Percentiles rank a stretch among this genome's conserved stretches.
Conservation (phyloP, 1,140 invertebrate species). For the Nasonia giraulti region DNA sequence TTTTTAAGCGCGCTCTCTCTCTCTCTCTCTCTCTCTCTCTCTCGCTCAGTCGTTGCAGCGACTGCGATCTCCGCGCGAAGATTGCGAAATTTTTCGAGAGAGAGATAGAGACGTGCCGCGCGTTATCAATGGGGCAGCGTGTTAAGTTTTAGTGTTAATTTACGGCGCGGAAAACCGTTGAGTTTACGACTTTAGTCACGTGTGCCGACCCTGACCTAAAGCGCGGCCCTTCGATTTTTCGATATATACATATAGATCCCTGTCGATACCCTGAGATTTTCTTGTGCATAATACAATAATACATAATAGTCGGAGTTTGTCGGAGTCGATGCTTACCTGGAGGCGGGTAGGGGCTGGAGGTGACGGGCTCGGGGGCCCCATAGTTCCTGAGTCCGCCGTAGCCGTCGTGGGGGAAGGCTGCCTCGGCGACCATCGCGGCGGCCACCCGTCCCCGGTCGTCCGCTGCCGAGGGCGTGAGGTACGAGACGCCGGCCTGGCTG, state of each 20-base stretch:
- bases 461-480: constrained; percentile 78
- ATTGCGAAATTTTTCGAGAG: background rate
- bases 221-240: background rate
- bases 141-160: constrained; percentile 61
- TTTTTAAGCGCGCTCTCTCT: background rate
- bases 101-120: background rate
- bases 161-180: constrained; percentile 64
- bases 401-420: constrained; percentile 84
- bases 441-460: constrained; percentile 79
- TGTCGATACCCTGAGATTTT: too few species aligned
- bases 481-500: constrained; percentile 75
- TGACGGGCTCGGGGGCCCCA: constrained; percentile 81
- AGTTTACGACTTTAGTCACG: constrained; percentile 62
- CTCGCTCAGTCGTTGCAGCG: background rate
- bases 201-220: constrained; percentile 58
- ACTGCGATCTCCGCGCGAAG: background rate
- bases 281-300: too few species aligned
- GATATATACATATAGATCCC: background rate
- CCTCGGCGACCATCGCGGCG: constrained; percentile 79
- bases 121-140: background rate
- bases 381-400: constrained; percentile 85
- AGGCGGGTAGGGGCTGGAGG: constrained; percentile 86
- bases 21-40: background rate
- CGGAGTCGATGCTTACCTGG: constrained; percentile 78
- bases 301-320: background rate